phyloP scores from a whole-genome alignment of 2,888 invertebrate species.

The Epistrophe eligans region DNA sequence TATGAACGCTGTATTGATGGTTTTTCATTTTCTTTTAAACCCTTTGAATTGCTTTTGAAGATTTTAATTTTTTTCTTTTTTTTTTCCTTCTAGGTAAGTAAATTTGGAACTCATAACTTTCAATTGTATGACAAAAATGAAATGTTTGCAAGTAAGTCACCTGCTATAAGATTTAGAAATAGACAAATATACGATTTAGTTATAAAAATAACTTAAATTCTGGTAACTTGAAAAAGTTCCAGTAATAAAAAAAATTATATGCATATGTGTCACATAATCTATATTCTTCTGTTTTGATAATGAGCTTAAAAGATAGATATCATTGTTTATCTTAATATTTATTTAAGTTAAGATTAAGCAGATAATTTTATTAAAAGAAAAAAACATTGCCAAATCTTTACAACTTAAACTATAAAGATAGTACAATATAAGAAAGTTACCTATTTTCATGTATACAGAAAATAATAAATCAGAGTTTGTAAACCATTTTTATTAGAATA shows the following conservation, averaged over 20 bases:
- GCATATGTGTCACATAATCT: neutral
- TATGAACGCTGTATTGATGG: neutral
- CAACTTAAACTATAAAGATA: neutral
- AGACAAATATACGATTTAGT: neutral
- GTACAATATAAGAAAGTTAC: too few relatives aligned
- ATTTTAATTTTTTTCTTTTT: conserved; percentile 1
- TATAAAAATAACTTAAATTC: neutral
- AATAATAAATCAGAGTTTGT: conserved; percentile 9
- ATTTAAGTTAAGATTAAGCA: neutral
- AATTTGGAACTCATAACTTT: neutral
- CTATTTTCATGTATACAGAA: too few relatives aligned
- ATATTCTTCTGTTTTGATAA: neutral
- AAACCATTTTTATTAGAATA: neutral
- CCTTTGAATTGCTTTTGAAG: neutral
- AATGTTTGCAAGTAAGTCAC: neutral
- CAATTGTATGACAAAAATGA: neutral
- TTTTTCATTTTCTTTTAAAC: neutral
- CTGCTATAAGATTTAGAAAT: neutral
- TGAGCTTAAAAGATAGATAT: too few relatives aligned
- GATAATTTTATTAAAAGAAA: neutral
- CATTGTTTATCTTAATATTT: neutral
- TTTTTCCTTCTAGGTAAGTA: conserved; percentile 49
- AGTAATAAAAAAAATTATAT: neutral
- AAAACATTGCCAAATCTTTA: neutral
- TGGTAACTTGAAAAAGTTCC: neutral